Evolutionary conservation across 2,797 vertebrate species (phyloP).

Genomic region (Cirrhinus mrigala): DNA sequence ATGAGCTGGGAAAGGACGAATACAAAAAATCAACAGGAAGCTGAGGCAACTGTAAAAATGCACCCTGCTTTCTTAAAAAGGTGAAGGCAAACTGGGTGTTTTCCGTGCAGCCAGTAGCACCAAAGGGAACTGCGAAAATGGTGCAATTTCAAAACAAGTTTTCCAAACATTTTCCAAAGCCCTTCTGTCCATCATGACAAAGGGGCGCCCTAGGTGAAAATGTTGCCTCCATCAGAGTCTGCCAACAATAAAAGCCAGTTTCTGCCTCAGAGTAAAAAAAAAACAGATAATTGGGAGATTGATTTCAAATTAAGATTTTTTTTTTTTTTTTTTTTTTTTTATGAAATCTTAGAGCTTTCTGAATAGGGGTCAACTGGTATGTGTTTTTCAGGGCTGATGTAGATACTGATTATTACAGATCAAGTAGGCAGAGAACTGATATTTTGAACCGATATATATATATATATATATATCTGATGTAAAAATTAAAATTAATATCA

Average conservation of each 20-base stretch:
- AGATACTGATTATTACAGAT: no score
- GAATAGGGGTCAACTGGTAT: no score
- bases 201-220: background rate
- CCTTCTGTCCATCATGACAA: slow-evolving; percentile 4
- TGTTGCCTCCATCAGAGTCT: background rate
- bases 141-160: slow-evolving; percentile 15
- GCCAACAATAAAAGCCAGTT: background rate
- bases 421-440: no score
- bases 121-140: slow-evolving; percentile 5
- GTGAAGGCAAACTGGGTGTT: background rate
- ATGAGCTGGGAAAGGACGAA: slow-evolving; percentile 13
- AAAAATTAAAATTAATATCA: no score
- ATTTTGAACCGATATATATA: no score
- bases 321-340: no score
- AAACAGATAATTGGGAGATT: slow-evolving; percentile 6
- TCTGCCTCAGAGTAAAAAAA: background rate
- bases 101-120: background rate
- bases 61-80: background rate
- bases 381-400: no score
- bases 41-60: slow-evolving; percentile 21
- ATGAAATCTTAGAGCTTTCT: no score
- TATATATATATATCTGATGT: no score
- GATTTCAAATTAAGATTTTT: background rate
- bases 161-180: slow-evolving; percentile 7
- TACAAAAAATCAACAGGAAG: background rate